Evolutionary conservation across 2,888 invertebrate genomes (phyloP).

Genomic region (Noctua janthina): DNA sequence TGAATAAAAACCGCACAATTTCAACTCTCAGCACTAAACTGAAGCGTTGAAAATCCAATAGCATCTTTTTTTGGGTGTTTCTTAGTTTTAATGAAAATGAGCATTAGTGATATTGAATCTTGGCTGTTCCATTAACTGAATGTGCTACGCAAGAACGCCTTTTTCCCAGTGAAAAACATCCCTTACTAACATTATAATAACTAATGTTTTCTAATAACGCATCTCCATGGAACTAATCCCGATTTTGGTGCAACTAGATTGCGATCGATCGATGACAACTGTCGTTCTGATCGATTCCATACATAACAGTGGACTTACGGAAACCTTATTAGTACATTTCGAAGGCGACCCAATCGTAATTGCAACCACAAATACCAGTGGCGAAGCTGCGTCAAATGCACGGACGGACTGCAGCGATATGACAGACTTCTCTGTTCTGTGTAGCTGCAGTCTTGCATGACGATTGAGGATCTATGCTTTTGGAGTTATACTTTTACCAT

Average conservation of each 20-base stretch:
- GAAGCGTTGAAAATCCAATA: background rate
- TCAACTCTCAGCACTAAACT: background rate
- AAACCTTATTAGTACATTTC: background rate
- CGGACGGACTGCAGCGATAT: background rate
- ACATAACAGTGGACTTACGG: background rate
- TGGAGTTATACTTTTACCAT: background rate
- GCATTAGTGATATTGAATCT: background rate
- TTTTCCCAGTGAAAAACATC: background rate
- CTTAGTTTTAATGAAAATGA: background rate
- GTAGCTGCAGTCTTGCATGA: background rate
- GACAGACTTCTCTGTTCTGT: background rate
- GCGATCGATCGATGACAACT: background rate
- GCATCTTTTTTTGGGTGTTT: background rate
- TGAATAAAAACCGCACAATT: background rate
- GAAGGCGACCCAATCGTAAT: background rate
- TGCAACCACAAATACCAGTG: background rate
- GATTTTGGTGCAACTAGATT: conserved; percentile 9
- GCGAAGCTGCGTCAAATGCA: background rate
- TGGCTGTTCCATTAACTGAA: background rate
- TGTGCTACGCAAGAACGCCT: background rate
- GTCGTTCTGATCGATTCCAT: background rate
- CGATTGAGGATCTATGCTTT: background rate
- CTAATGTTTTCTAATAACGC: conserved; percentile 28
- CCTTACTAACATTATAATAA: conserved; percentile 13
- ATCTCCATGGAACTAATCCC: conserved; percentile 12